phyloP scores from a whole-genome alignment of 2,888 invertebrate species.

The Eupithecia insigniata region DNA sequence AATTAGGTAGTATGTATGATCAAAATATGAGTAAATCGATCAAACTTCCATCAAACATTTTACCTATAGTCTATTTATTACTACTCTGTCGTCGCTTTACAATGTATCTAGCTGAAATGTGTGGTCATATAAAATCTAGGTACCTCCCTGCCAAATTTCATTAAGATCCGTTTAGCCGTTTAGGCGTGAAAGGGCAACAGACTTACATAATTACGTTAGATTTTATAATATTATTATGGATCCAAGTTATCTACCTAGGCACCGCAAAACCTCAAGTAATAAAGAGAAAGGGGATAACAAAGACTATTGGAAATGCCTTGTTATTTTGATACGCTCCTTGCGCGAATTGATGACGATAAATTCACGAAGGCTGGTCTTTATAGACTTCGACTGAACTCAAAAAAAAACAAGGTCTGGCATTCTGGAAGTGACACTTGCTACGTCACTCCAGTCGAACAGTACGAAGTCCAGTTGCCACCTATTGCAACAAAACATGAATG shows the following conservation, averaged over 20 bases:
- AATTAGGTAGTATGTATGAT: neutral
- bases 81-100: neutral
- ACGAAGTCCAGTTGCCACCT: too few species aligned
- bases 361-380: neutral
- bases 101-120: conserved; percentile 5
- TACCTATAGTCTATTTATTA: neutral
- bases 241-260: neutral
- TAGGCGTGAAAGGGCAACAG: too few species aligned
- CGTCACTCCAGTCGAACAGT: too few species aligned
- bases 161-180: too few species aligned
- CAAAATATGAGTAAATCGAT: neutral
- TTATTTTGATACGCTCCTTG: neutral
- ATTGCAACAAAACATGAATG: too few species aligned
- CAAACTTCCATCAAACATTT: neutral
- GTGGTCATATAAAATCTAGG: neutral
- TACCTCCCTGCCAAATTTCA: too few species aligned
- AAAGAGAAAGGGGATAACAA: neutral
- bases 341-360: neutral
- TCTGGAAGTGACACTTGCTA: too few species aligned
- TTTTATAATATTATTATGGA: neutral
- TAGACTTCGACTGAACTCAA: too few species aligned
- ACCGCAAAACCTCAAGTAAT: neutral
- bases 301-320: neutral
- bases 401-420: too few species aligned
- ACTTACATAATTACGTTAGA: neutral